A percentile compares a stretch with the other conserved stretches of the same genome.
Evolutionary conservation across 2,888 invertebrate genomes (phyloP).

Genomic region (Euspilapteryx auroguttella): DNA sequence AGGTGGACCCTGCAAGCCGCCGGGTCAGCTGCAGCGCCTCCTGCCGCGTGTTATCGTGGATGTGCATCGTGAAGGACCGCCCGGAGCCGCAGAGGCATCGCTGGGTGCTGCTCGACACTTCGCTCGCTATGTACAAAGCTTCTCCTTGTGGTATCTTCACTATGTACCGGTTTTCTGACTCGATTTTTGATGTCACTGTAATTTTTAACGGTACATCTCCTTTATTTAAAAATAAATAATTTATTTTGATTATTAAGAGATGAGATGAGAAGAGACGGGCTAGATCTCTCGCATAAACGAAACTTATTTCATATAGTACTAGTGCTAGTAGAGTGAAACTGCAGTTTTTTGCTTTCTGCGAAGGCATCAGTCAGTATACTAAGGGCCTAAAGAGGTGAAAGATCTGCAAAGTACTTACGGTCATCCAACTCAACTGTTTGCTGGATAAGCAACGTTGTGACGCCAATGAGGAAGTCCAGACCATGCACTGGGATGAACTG

Average conservation of each 20-base stretch:
- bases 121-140: constrained; percentile 74
- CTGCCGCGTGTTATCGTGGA: constrained; percentile 81
- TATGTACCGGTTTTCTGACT: constrained; percentile 73
- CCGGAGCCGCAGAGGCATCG: constrained; percentile 73
- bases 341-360: no score
- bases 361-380: no score
- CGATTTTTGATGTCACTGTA: constrained; percentile 62
- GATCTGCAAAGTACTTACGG: constrained; percentile 65
- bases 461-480: constrained; percentile 70
- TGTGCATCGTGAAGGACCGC: constrained; percentile 75
- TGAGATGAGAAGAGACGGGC: no score
- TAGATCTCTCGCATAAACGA: no score
- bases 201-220: no score
- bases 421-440: constrained; percentile 80
- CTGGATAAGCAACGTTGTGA: constrained; percentile 71
- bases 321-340: no score
- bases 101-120: constrained; percentile 63
- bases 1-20: constrained; percentile 69
- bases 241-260: no score
- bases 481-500: constrained; percentile 69
- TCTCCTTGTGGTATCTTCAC: constrained; percentile 73
- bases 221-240: no score
- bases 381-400: no score
- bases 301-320: no score
- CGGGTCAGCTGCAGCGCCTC: constrained; percentile 77